A percentile compares a stretch with the other conserved stretches of the same genome.
Evolutionary conservation across 2,888 invertebrate genomes (phyloP).

Genomic region (Cerceris rybyensis): DNA sequence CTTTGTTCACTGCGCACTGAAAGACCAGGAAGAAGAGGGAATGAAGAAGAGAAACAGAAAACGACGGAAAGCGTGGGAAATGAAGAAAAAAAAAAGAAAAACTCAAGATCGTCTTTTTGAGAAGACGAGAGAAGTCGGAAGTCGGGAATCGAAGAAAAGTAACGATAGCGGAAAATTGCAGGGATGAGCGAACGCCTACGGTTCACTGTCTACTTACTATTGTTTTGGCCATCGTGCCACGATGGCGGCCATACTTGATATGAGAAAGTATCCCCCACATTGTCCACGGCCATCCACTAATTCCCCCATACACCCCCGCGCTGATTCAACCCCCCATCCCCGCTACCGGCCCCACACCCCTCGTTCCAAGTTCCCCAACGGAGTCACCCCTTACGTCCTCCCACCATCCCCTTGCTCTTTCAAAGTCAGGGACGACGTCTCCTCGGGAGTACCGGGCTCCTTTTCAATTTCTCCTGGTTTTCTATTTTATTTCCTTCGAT

Average conservation of each 20-base stretch:
- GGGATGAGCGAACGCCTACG: conserved; percentile 48
- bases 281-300: conserved; percentile 80
- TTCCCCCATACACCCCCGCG: conserved; percentile 79
- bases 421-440: conserved; percentile 74
- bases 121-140: conserved; percentile 8
- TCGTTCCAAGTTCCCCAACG: conserved; percentile 48
- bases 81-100: conserved; percentile 26
- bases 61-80: background rate
- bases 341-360: conserved; percentile 37
- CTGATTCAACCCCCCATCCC: conserved; percentile 75
- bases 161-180: conserved; percentile 33
- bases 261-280: conserved; percentile 82
- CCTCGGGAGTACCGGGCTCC: conserved; percentile 24
- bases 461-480: conserved; percentile 9
- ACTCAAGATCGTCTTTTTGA: background rate
- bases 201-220: conserved; percentile 77
- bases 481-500: background rate
- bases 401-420: conserved; percentile 66
- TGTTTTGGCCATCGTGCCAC: conserved; percentile 82
- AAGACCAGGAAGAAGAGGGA: conserved; percentile 35
- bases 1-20: conserved; percentile 67
- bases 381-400: conserved; percentile 64
- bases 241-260: conserved; percentile 82
- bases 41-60: background rate
- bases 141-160: background rate